phyloP scores from a whole-genome alignment of 2,797 vertebrate species.

The Triplophysa bombifrons region DNA sequence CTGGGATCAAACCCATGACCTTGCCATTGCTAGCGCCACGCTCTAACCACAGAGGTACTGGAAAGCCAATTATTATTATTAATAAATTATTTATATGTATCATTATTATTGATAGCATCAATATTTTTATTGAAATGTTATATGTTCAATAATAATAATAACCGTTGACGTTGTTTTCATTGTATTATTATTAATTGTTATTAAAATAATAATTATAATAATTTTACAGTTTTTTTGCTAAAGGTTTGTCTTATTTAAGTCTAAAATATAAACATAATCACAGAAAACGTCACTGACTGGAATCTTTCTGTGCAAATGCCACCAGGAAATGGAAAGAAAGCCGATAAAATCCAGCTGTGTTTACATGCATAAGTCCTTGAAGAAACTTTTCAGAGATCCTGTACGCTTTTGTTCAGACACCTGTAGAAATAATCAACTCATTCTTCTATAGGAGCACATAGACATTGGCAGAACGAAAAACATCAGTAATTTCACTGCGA shows the following conservation, averaged over 20 bases:
- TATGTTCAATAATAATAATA: too few relatives aligned
- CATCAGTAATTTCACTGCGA: background rate
- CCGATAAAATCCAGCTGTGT: slow-evolving; percentile 4
- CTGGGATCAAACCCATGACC: too few relatives aligned
- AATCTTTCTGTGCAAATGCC: background rate
- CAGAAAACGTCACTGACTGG: background rate
- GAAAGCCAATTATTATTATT: too few relatives aligned
- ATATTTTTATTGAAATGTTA: too few relatives aligned
- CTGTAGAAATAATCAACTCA: background rate
- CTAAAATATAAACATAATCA: background rate
- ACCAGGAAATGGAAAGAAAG: background rate
- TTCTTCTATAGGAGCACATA: background rate
- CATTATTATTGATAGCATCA: too few relatives aligned
- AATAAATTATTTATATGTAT: too few relatives aligned
- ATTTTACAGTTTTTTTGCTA: background rate
- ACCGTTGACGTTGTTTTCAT: too few relatives aligned
- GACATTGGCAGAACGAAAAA: background rate
- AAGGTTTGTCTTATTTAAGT: background rate
- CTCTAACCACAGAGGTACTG: too few relatives aligned
- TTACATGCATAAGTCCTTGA: background rate
- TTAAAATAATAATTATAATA: background rate
- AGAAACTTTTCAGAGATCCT: background rate
- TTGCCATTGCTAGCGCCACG: too few relatives aligned
- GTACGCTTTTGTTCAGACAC: background rate
- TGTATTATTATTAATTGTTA: background rate